A percentile compares a stretch with the other conserved stretches of the same genome.
Evolutionary conservation across 2,113 vertebrate species (phyloP).

Genomic region (Scophthalmus maximus): DNA sequence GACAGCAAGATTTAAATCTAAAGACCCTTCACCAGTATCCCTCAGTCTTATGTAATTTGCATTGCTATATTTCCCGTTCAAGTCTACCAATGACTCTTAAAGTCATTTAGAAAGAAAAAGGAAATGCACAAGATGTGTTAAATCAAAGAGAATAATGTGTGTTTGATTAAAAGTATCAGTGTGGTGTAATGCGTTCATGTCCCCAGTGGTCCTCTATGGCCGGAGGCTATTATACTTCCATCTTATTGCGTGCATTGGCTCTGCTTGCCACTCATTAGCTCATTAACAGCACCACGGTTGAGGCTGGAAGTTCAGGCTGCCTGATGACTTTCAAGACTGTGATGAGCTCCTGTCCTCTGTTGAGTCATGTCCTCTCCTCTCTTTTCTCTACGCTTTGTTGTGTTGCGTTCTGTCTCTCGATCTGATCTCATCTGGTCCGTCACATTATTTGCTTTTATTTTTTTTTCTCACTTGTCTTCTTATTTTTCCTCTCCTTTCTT

Average conservation of each 20-base stretch:
- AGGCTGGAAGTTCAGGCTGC: constrained; percentile 41
- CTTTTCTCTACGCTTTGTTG: background rate
- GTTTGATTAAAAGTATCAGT: constrained; percentile 59
- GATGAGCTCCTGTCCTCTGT: constrained; percentile 27
- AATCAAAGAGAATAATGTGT: constrained; percentile 60
- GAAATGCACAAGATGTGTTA: constrained; percentile 17
- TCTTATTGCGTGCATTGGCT: constrained; percentile 44
- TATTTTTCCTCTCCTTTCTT: background rate
- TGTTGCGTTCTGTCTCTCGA: background rate
- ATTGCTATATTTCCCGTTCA: constrained; percentile 2
- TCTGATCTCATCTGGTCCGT: background rate
- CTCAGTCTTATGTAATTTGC: constrained; percentile 8
- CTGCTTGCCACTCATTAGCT: constrained; percentile 49
- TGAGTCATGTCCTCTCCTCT: constrained; percentile 7
- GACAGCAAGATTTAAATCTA: constrained; percentile 1
- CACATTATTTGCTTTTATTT: background rate
- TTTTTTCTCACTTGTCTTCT: background rate
- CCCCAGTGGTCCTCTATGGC: constrained; percentile 42
- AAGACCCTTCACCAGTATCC: background rate
- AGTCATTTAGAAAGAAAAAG: constrained; percentile 29
- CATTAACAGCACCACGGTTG: constrained; percentile 48
- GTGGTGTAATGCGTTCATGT: constrained; percentile 18
- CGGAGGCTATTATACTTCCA: constrained; percentile 39
- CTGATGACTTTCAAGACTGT: constrained; percentile 51
- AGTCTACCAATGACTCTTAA: constrained; percentile 13